Base-by-base conservation (phyloP, 1,140 invertebrate species). In the Achatina immaculata region DNA sequence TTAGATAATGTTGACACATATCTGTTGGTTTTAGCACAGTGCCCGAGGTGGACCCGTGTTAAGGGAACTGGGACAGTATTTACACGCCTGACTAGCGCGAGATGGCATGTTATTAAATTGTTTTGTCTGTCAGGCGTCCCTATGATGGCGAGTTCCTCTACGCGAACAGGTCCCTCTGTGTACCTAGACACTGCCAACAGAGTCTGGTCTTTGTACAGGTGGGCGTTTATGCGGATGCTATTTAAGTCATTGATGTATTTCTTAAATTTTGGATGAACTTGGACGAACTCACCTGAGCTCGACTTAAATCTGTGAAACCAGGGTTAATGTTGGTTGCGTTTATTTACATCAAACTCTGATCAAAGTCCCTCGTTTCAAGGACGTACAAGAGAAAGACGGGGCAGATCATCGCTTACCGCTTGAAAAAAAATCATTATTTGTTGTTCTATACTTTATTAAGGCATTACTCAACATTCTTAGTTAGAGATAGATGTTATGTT, bases 101-200 rank as follows among this genome's bases (percentile, higher is more conserved):
- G 28, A n/a, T 62, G 58, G 58, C 58, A 62, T 28, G 58, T 62
- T 62, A 62, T 62, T 62, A 62, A 62, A 62, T 62, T 62, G 58
- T 62, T 62, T 62, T 62, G 58, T 62, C 58, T 62, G 58, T 34
- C 2, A 62, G 28, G 58, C n/a, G 58, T 62, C 58, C 58, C 58
- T 62, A 62, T 62, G n/a, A 62, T 62, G 7, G 58, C 58, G n/a
- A 6, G 58, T 19, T 31, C 28, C 58, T 62, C 58, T 62, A 28
- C 31, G 58, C 1, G n/a, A 62, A 16, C n/a, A 62, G 58, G 2
- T 62, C 6, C 4, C n/a, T 62, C 9, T 62, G 28, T 62, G 28
- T 62, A 62, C 58, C 16, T 62, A 31, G 58, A 62, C 28, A 31
- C 7, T 62, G 28, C 6, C 28, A 62, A 62, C 31, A 62, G 11